phyloP scores from a whole-genome alignment of 2,888 invertebrate species.

The Incurvaria masculella region DNA sequence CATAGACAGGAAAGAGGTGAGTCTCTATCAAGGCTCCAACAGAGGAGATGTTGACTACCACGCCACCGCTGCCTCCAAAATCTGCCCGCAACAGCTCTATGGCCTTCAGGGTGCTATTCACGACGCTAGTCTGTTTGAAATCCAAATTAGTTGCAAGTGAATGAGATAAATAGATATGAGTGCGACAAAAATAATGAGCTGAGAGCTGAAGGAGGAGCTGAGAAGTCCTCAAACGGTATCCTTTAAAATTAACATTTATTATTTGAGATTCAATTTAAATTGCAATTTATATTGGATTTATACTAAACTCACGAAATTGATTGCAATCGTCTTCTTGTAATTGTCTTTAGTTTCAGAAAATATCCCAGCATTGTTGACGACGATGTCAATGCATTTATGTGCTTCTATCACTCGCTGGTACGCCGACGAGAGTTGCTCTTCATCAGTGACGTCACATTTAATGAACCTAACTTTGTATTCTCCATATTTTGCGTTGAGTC shows the following conservation, averaged over 20 bases:
- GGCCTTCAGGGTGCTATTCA: constrained; percentile 24
- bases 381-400: neutral
- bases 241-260: too few species aligned
- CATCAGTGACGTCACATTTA: neutral
- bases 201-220: too few species aligned
- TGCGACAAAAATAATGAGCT: too few species aligned
- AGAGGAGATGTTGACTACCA: constrained; percentile 29
- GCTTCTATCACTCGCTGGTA: neutral
- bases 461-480: neutral
- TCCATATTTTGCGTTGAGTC: neutral
- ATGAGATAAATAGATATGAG: too few species aligned
- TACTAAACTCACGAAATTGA: neutral
- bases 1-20: constrained; percentile 23
- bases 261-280: too few species aligned
- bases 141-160: too few species aligned
- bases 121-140: constrained; percentile 38
- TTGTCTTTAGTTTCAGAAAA: neutral
- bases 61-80: constrained; percentile 27
- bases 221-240: too few species aligned
- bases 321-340: neutral
- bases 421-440: neutral
- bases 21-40: constrained; percentile 19
- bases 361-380: neutral
- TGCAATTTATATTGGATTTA: too few species aligned
- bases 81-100: constrained; percentile 27